Base-by-base conservation (phyloP, 2,113 vertebrate genomes). In the Chloropsis cyanopogon region DNA sequence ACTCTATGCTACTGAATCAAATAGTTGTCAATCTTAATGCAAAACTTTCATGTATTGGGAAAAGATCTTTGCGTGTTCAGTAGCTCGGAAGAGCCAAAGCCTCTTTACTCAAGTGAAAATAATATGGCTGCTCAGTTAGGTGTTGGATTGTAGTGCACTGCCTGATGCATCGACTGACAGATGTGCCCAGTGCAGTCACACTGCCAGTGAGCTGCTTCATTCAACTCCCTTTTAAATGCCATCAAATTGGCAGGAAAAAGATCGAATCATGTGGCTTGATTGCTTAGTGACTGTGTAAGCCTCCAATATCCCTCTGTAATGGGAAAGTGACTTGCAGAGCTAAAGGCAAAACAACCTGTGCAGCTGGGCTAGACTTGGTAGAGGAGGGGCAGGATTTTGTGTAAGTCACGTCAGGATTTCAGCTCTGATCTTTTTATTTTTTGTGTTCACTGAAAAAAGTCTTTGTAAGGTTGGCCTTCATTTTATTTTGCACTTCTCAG, bases 121-220 rank as follows among this genome's bases (percentile, higher is more conserved):
- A 93, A 95, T 87, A 65, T 25, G 75, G 54, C 82, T 95, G 82
- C 94, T 94, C 84, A 77, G 93, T 95, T 96, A 92, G 95, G 82
- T 91, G 63, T 92, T 87, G 90, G 73, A 89, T 79, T 93, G 75
- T 46, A 19, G 56, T 83, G 69, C 91, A 52, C 68, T 94, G 87
- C 70, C 59, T 23, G 49, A 90, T 95, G 87, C 85, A 82, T n/a
- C 80, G 81, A 82, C 76, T 97, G 94, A 77, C 90, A 94, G 85
- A 91, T 94, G 71, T 72, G 63, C 79, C 66, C 73, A 50, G 8
- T 5, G 6, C 59, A 12, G 42, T 76, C 75, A 49, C 56, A 13
- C 33, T 80, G 68, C 68, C 44, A 35, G 69, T 14, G 80, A 49
- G 80, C 64, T 77, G 68, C 39, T 90, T 83, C 68, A 39, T 91